A percentile compares a stretch with the other conserved stretches of the same genome.
Evolutionary conservation across 2,113 vertebrate species (phyloP).

Genomic region (Microcebus griseorufus): DNA sequence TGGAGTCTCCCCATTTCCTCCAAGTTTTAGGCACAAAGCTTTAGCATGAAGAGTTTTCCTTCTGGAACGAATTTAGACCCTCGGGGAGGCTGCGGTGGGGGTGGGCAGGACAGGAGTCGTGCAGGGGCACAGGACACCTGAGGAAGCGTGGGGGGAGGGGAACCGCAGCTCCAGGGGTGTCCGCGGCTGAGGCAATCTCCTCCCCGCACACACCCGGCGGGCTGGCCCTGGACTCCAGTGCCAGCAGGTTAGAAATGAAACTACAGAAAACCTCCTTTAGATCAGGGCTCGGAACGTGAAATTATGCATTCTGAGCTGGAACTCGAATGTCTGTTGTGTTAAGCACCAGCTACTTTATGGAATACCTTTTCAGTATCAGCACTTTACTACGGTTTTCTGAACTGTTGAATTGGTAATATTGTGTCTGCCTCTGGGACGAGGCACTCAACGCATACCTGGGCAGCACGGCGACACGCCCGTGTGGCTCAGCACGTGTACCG

Average conservation of each 20-base stretch:
- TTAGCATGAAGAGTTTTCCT: not conserved
- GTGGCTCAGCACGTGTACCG: too few species aligned
- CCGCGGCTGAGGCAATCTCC: not conserved
- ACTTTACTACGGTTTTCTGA: not conserved
- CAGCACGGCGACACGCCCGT: not conserved
- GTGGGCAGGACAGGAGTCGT: not conserved
- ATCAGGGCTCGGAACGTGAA: not conserved
- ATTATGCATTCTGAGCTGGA: not conserved
- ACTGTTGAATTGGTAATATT: not conserved
- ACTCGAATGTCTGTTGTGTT: not conserved
- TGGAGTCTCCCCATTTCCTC: not conserved
- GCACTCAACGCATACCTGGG: not conserved
- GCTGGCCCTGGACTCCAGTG: not conserved
- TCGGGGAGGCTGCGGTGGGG: not conserved
- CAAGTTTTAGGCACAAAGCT: not conserved
- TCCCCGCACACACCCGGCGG: not conserved
- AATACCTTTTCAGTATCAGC: not conserved
- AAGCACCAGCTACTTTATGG: not conserved
- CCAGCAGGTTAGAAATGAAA: not conserved
- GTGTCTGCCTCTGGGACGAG: not conserved
- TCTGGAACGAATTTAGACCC: not conserved
- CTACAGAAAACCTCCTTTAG: not conserved
- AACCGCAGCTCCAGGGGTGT: not conserved
- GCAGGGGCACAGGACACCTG: not conserved
- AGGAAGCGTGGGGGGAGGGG: not conserved